Percentiles rank a stretch among this genome's conserved stretches.
phyloP scores from a whole-genome alignment of 2,888 invertebrate genomes.

The Heteromurus nitidus region DNA sequence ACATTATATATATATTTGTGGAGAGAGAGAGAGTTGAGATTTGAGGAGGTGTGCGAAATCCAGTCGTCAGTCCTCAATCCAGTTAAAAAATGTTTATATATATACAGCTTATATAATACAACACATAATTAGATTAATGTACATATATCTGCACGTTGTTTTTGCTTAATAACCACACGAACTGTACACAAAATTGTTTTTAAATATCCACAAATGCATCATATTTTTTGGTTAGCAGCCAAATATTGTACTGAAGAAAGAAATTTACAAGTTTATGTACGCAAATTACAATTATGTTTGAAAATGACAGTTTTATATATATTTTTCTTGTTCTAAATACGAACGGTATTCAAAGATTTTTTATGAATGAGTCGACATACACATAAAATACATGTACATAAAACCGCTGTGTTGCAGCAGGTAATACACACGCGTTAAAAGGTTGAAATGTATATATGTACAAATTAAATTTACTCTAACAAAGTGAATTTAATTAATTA shows the following conservation, averaged over 20 bases:
- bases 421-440: slow-evolving; percentile 28
- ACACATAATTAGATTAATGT: background rate
- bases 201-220: too few relatives aligned
- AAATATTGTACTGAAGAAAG: too few relatives aligned
- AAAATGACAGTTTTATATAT: too few relatives aligned
- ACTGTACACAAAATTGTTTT: too few relatives aligned
- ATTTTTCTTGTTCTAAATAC: too few relatives aligned
- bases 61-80: slow-evolving; percentile 61
- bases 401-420: slow-evolving; percentile 1
- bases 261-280: too few relatives aligned
- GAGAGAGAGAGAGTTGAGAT: too few relatives aligned
- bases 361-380: too few relatives aligned
- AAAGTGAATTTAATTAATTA: slow-evolving; percentile 19
- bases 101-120: slow-evolving; percentile 5
- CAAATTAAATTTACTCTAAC: slow-evolving; percentile 8
- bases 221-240: too few relatives aligned
- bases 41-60: slow-evolving; percentile 56
- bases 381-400: background rate
- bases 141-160: background rate
- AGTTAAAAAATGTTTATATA: slow-evolving; percentile 7
- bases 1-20: background rate
- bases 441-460: slow-evolving; percentile 6
- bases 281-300: too few relatives aligned
- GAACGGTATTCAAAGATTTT: too few relatives aligned
- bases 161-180: too few relatives aligned